Conservation (phyloP, 2,888 invertebrate species). For the Lomographa bimaculata region DNA sequence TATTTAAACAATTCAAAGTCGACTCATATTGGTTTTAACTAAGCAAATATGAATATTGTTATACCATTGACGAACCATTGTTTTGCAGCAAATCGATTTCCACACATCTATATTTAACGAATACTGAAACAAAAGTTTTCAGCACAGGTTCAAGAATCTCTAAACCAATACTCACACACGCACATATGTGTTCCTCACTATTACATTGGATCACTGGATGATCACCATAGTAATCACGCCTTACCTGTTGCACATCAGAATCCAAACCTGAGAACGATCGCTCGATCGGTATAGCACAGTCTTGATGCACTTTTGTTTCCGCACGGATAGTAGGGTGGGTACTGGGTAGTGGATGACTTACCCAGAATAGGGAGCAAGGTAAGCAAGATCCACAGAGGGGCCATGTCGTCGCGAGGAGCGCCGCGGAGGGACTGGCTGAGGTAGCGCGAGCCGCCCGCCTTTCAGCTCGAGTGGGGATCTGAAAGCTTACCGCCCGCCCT, state of each 20-base stretch:
- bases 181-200: constrained; percentile 45
- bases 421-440: constrained; percentile 68
- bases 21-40: too few relatives aligned
- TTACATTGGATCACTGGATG: constrained; percentile 8
- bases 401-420: constrained; percentile 76
- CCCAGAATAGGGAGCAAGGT: constrained; percentile 77
- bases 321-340: constrained; percentile 29
- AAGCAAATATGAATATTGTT: too few relatives aligned
- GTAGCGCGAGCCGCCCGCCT: constrained; percentile 56
- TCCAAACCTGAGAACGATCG: constrained; percentile 37
- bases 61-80: too few relatives aligned
- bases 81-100: constrained; percentile 47
- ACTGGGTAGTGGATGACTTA: constrained; percentile 53
- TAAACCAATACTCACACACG: constrained; percentile 34
- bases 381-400: constrained; percentile 75
- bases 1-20: too few relatives aligned
- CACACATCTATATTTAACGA: constrained; percentile 53
- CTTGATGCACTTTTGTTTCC: constrained; percentile 32
- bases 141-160: constrained; percentile 42
- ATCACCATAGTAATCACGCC: constrained; percentile 12
- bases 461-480: constrained; percentile 44
- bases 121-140: constrained; percentile 45
- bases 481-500: constrained; percentile 75
- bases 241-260: constrained; percentile 12
- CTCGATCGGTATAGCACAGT: constrained; percentile 43